Conservation (phyloP, 2,797 vertebrate species). For the Eidolon dupreanum region DNA sequence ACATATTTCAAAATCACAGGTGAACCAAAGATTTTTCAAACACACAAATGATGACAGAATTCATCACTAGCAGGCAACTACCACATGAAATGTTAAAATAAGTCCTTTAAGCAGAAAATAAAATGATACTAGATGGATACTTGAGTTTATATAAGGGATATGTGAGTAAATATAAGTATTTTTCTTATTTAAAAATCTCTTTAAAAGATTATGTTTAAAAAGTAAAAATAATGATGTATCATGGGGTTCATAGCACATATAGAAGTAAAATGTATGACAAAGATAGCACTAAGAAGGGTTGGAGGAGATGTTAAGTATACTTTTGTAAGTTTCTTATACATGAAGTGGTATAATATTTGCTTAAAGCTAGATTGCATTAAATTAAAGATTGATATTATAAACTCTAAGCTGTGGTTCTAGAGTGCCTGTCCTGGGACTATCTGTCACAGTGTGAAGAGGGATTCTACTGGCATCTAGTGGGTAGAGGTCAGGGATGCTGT, state of each 20-base stretch:
- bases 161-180: conserved; percentile 2
- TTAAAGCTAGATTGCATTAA: not conserved
- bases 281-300: not conserved
- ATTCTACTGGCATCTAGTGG: too few relatives aligned
- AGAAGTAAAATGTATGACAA: not conserved
- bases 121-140: conserved; percentile 42
- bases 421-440: not conserved
- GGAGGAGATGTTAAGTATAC: not conserved
- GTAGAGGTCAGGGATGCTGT: not conserved
- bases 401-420: not conserved
- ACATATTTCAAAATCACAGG: not conserved
- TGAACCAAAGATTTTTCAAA: not conserved
- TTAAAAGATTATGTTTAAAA: not conserved
- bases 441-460: not conserved
- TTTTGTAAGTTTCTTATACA: not conserved
- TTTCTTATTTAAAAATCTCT: conserved; percentile 26
- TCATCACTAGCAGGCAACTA: not conserved
- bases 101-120: conserved; percentile 50
- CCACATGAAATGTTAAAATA: conserved; percentile 29
- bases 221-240: not conserved
- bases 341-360: not conserved
- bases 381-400: not conserved
- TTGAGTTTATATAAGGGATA: conserved; percentile 43
- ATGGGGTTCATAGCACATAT: not conserved
- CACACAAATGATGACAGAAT: conserved; percentile 11